Evolutionary conservation across 2,888 invertebrate species (phyloP).

Genomic region (Neocrepidodera transversa): DNA sequence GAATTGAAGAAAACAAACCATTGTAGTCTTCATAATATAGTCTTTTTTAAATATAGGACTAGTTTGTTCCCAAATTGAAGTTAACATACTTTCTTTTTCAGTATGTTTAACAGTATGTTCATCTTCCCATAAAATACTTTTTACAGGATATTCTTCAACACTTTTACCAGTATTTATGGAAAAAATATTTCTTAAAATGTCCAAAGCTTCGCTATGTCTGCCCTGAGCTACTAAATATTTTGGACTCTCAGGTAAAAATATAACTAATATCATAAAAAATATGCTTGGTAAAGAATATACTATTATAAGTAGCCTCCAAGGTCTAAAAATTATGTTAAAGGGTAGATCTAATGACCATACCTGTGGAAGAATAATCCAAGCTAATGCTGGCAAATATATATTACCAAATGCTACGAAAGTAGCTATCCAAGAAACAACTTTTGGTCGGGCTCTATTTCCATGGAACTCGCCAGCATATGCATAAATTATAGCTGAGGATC

Average conservation of each 20-base stretch:
- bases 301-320: conserved; percentile 57
- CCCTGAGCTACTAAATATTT: conserved; percentile 57
- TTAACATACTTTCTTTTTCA: conserved; percentile 45
- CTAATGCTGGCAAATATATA: conserved; percentile 55
- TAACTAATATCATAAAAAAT: conserved; percentile 49
- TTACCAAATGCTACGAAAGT: conserved; percentile 58
- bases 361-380: conserved; percentile 56
- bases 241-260: conserved; percentile 58
- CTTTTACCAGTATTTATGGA: conserved; percentile 52
- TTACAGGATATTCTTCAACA: conserved; percentile 52
- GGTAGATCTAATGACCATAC: conserved; percentile 55
- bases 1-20: conserved; percentile 58
- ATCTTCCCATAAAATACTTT: conserved; percentile 52
- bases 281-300: conserved; percentile 56
- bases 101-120: conserved; percentile 29
- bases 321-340: conserved; percentile 53
- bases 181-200: conserved; percentile 54
- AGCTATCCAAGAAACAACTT: conserved; percentile 58
- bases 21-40: conserved; percentile 53
- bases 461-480: conserved; percentile 65
- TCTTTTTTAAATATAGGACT: conserved; percentile 53
- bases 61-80: conserved; percentile 58
- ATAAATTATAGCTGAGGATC: conserved; percentile 63
- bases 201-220: conserved; percentile 51
- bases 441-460: conserved; percentile 59